Conservation (phyloP, 2,888 invertebrate genomes). For the Petrophora chlorosata region DNA sequence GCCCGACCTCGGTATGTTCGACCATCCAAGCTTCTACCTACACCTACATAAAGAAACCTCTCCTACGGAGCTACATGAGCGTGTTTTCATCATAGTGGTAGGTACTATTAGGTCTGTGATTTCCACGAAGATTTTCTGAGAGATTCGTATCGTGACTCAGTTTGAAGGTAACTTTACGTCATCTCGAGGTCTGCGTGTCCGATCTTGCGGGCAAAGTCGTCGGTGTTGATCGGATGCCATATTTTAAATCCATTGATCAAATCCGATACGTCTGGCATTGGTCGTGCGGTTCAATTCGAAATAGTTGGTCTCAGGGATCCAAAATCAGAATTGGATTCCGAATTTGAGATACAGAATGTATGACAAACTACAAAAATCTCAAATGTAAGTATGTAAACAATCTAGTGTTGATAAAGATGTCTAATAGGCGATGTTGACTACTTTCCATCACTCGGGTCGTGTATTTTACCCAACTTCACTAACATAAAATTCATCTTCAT, state of each 20-base stretch:
- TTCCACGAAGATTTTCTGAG: constrained; percentile 28
- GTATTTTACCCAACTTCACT: no score
- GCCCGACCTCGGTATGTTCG: constrained; percentile 53
- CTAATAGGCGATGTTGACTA: no score
- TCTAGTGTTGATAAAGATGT: no score
- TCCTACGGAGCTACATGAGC: constrained; percentile 23
- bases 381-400: no score
- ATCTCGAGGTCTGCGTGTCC: constrained; percentile 24
- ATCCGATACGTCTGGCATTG: background rate
- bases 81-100: constrained; percentile 18
- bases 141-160: constrained; percentile 31
- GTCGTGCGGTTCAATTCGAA: no score
- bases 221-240: constrained; percentile 9
- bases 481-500: no score
- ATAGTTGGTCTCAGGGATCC: no score
- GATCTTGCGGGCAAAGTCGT: constrained; percentile 17
- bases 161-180: constrained; percentile 34
- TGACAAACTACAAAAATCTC: no score
- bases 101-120: constrained; percentile 11
- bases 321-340: no score
- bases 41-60: constrained; percentile 36
- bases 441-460: no score
- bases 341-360: no score
- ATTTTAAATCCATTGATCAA: constrained; percentile 13
- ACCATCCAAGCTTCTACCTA: constrained; percentile 43